phyloP scores from a whole-genome alignment of 2,888 invertebrate species.

The Reticulitermes lucifugus region DNA sequence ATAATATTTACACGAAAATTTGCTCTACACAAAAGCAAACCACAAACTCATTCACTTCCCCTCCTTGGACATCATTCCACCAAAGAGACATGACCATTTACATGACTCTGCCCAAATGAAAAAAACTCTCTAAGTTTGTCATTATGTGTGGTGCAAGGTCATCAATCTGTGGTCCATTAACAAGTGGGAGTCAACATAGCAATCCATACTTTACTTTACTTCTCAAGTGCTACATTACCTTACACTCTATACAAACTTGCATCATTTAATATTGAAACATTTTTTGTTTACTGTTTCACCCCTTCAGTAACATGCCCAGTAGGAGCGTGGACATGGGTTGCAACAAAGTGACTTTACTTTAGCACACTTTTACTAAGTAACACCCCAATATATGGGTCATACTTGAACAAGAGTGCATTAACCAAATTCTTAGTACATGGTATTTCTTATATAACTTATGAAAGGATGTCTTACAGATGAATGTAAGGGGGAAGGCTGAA shows the following conservation, averaged over 20 bases:
- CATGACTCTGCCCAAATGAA: no score
- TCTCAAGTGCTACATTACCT: not conserved
- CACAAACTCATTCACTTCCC: no score
- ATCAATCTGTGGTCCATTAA: no score
- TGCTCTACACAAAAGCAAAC: no score
- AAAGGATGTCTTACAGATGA: not conserved
- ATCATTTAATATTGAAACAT: not conserved
- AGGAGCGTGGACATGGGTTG: slow-evolving; percentile 57
- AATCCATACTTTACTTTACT: no score
- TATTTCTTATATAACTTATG: not conserved
- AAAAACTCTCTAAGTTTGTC: no score
- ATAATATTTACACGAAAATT: no score
- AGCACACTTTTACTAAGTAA: slow-evolving; percentile 53
- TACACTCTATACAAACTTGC: not conserved
- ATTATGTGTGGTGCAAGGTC: no score
- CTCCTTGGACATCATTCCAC: no score
- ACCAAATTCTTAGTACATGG: not conserved
- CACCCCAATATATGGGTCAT: not conserved
- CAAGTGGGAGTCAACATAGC: no score
- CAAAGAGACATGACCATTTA: no score
- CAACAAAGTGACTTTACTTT: slow-evolving; percentile 56
- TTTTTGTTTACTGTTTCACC: slow-evolving; percentile 50
- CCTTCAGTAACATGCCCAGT: slow-evolving; percentile 56
- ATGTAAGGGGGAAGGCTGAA: no score
- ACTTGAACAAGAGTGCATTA: slow-evolving; percentile 38